Base-by-base conservation (phyloP, 2,888 invertebrate genomes). In the Cryptus viduatorius region DNA sequence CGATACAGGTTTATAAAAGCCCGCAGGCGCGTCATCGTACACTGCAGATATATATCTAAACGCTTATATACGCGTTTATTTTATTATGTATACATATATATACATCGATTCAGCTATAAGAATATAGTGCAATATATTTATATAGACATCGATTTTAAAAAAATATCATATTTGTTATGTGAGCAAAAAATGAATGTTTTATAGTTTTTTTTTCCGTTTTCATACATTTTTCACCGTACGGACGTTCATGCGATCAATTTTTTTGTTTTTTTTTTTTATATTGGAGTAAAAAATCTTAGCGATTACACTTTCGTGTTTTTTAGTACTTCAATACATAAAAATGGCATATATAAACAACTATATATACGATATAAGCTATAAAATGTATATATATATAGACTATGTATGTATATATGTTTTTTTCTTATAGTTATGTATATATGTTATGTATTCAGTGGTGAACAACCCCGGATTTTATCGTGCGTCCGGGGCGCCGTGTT, bases 1-100 rank as follows among this genome's bases (percentile, higher is more conserved):
- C 83, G 83, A 85, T 83, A 82, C 82, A 53, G 72, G 82, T 53
- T 79, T 73, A 64, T 71, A 72, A 86, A 79, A 84, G 67, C 64
- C 73, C 78, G 73, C 78, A 78, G 65, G 69, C 65, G n/a, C 46
- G 7, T 29, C 59, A n/a, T n/a, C 69, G 56, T 67, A 19, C 12
- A n/a, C 68, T 29, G 29, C 42, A 24, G 24, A 24, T 24, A 24
- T 53, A 4, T 44, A 79, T 71, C 68, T 61, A 50, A 37, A 31
- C 12, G 7, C 48, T 4, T 71, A n/a, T 61, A 19, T 79, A 29
- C 31, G 12, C 42, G 14, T n/a, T 4, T 44, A 31, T 59, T 56
- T 5, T 44, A 10, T 12, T 12, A 37, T 19, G 48, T 1, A 64
- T 48, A 12, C 31, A 29, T 61, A n/a, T 65, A 19, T 71, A 10